Conservation (phyloP, 2,113 vertebrate species). For the Daphoenositta chrysoptera region DNA sequence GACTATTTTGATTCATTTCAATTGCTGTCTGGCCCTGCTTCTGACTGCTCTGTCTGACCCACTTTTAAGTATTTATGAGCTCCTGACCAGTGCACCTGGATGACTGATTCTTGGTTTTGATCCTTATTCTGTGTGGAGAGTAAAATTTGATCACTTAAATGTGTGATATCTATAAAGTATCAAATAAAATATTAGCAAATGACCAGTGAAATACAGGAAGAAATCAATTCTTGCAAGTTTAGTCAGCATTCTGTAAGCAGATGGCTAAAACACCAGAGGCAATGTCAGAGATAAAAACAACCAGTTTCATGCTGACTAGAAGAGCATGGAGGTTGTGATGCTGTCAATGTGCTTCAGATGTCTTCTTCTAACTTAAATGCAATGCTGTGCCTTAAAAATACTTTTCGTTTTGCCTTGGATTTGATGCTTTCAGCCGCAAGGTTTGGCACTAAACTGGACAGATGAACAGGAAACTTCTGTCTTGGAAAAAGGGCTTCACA, state of each 20-base stretch:
- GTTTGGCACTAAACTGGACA: neutral
- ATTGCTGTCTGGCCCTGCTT: neutral
- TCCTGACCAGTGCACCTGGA: neutral
- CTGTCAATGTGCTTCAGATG: neutral
- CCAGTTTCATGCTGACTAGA: neutral
- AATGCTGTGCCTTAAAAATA: neutral
- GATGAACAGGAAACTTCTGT: neutral
- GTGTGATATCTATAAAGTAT: neutral
- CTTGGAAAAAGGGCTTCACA: neutral
- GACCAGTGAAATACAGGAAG: neutral
- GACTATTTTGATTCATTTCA: neutral
- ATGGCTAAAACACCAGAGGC: neutral
- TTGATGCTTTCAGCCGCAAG: neutral
- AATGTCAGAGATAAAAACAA: neutral
- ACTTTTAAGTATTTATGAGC: neutral
- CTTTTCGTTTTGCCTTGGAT: neutral
- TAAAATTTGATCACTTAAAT: neutral
- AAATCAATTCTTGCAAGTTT: neutral
- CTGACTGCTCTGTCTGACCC: neutral
- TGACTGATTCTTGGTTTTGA: neutral
- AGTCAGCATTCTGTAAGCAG: neutral
- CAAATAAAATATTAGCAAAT: neutral
- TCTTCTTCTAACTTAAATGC: neutral
- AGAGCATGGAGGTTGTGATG: neutral
- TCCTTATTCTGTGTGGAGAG: neutral